Evolutionary conservation across 1,140 invertebrate species (phyloP).

Genomic region (Proales similis): DNA sequence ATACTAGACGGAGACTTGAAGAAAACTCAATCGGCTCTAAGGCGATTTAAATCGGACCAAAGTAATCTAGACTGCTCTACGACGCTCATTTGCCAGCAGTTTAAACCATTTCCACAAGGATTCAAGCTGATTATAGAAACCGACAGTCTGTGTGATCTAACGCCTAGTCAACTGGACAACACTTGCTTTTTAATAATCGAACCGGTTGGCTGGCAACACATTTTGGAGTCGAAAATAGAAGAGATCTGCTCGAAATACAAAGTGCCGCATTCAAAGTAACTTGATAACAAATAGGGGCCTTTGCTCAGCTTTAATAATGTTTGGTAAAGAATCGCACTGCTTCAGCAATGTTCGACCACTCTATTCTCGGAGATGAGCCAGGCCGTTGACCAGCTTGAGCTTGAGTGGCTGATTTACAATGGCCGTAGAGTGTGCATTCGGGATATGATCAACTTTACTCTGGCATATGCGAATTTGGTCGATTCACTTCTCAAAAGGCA

Average conservation of each 20-base stretch:
- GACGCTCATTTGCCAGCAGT: neutral
- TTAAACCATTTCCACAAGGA: too few species aligned
- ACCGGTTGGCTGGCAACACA: constrained; percentile 16
- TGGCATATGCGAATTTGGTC: constrained; percentile 18
- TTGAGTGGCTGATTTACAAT: too few species aligned
- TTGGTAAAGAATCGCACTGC: constrained; percentile 5
- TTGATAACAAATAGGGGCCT: neutral
- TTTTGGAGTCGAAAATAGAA: constrained; percentile 21
- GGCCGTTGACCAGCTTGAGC: too few species aligned
- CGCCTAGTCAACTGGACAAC: too few species aligned
- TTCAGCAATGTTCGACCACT: constrained; percentile 17
- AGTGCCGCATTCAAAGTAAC: constrained; percentile 11
- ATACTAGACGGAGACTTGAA: neutral
- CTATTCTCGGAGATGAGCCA: too few species aligned
- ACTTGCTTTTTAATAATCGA: too few species aligned
- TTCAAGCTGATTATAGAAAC: constrained; percentile 35
- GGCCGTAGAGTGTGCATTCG: too few species aligned
- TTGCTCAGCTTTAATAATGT: too few species aligned
- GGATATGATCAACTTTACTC: constrained; percentile 28
- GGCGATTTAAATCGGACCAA: neutral
- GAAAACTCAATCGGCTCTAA: neutral
- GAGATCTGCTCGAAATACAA: constrained; percentile 12
- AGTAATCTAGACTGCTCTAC: neutral
- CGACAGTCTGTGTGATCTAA: constrained; percentile 5
- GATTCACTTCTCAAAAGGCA: constrained; percentile 32